Evolutionary conservation across 2,797 vertebrate genomes (phyloP), one percentile per base, ranked within the genome.

Genomic region (Sebastes vulpes): DNA sequence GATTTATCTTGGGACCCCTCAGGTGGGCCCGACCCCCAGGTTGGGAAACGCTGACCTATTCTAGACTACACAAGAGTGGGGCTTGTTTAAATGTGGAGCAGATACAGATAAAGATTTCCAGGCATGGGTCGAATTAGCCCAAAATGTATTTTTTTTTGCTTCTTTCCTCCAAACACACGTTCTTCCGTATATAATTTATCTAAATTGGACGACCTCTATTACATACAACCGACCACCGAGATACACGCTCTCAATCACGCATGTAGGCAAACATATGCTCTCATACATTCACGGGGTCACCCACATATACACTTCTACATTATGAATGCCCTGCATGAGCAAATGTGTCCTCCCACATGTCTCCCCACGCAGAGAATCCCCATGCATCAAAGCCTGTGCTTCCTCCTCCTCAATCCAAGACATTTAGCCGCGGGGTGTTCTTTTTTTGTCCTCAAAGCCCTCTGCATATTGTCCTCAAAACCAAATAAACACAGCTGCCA

Each of bases 401-500:
- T 90, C 42, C 42, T 46, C 83, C 86, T 85, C 80, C 81, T 88
- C 65, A 7, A 65, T 89, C 85, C 79, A 82, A 91, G 94, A 92
- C 92, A 93, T 91, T 92, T 82, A 81, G 90, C 92, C 59, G 73
- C 82, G 66, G 86, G 86, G 68, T 6, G 20, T 70, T 86, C 11
- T 79, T 79, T 75, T 75, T 87, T 64, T 84, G 71, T 83, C 83
- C 82, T 68, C 67, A 75, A 74, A 93, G 75, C 86, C 83, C 84
- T 82, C 82, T 76, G 79, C 84, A 77, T 76, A 90, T 92, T 94
- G 93, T 94, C 84, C 83, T 90, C 75, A 81, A 76, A 83, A 90
- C 75, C 85, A 90, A 91, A 94, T 90, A 94, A 94, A 93, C 90
- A 92, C 93, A 94, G 93, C 94, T 94, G 94, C 91, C 90, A 89